Conservation (phyloP, 2,797 vertebrate species). For the Poecilia wingei region DNA sequence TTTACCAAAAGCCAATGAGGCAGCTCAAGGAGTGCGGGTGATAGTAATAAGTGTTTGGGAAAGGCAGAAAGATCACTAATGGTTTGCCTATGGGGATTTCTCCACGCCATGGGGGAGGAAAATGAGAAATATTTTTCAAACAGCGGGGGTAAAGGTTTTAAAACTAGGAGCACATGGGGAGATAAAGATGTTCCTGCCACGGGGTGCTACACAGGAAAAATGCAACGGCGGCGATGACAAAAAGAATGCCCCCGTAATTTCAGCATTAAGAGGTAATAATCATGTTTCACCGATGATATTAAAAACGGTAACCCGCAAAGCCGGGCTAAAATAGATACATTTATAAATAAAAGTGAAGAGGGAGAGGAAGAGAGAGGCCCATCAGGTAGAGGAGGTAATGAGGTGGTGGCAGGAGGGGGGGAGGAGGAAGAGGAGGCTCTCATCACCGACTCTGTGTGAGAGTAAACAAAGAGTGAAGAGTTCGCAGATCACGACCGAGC, state of each 20-base stretch:
- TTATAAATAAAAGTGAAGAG: conserved; percentile 75
- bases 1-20: conserved; percentile 99
- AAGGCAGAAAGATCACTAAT: conserved; percentile 99
- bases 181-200: conserved; percentile 99
- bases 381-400: conserved; percentile 83
- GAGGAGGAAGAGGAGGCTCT: conserved; percentile 44
- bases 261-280: conserved; percentile 99
- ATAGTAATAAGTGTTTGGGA: conserved; percentile 99
- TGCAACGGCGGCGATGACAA: conserved; percentile 84
- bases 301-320: conserved; percentile 96
- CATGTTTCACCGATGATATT: conserved; percentile 99
- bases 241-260: conserved; percentile 95
- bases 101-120: conserved; percentile 99
- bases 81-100: conserved; percentile 99
- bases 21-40: conserved; percentile 96
- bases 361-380: conserved; percentile 50
- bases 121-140: conserved; percentile 99
- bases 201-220: conserved; percentile 91
- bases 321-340: conserved; percentile 86
- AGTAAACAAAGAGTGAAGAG: conserved; percentile 79
- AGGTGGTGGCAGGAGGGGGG: conserved; percentile 63
- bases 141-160: conserved; percentile 99
- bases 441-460: conserved; percentile 78
- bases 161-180: conserved; percentile 99
- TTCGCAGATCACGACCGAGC: conserved; percentile 68